Base-by-base conservation (phyloP, 2,113 vertebrate species). In the Euleptes europaea region DNA sequence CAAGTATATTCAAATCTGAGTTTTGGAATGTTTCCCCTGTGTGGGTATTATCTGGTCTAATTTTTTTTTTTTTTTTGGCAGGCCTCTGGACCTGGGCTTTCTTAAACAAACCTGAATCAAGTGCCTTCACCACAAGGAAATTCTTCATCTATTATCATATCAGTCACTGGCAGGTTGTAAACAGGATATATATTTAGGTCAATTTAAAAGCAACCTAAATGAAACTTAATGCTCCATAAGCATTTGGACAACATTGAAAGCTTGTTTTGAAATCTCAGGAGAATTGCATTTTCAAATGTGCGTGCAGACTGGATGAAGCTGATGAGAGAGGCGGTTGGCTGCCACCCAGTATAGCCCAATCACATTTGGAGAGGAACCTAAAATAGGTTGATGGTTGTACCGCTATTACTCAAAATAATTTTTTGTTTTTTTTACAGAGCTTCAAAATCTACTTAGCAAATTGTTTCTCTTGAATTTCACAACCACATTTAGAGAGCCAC, bases 381-480 rank as follows among this genome's bases (percentile, higher is more conserved):
- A 69, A 77, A 84, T 87, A 40, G 12, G 13, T 76, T 87, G 57
- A 71, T 33, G 38, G 6, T 83, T 88, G 71, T 23, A 44, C 47
- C 73, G 21, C 19, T 72, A 35, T 82, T 90, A 76, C 49, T 77
- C 86, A 80, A 13, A 23, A 42, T 17, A 38, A 80, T 40, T n/a
- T 65, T 7, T 63, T 17, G 31, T 78, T 40, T n/a, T 65, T 7
- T 63, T 63, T 19, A 63, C 6, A 40, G 71, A 85, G 67, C 82
- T 91, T 85, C 73, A 82, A 89, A 84, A 1, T 60, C 33, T 72
- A 86, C 7, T 40, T 90, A 89, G 76, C 2, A 86, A 93, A 90
- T 51, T 44, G 63, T 86, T 90, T 89, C 1, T 35, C 74, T 92
- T 93, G 78, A 91, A 92, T 86, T 84, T 81, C 5, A 26, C 67